Evolutionary conservation across 2,113 vertebrate genomes (phyloP).

Genomic region (Apteryx owenii): DNA sequence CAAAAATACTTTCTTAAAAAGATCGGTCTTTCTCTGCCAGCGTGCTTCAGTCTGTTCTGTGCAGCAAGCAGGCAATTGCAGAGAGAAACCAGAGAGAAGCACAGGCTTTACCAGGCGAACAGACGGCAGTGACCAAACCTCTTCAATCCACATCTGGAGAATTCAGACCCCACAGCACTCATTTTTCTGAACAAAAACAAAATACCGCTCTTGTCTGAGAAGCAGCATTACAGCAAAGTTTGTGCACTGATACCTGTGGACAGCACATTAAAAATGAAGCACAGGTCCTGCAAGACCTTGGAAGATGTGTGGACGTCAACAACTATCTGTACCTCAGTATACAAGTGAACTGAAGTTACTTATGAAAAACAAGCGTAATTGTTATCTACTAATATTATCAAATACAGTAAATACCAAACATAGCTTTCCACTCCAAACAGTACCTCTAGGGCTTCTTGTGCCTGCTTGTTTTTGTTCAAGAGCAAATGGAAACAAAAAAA

Average conservation of each 20-base stretch:
- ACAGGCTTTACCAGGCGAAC: background rate
- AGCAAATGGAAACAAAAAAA: background rate
- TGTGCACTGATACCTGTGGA: background rate
- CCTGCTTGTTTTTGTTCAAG: background rate
- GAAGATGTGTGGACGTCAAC: background rate
- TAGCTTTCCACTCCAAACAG: background rate
- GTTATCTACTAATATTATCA: background rate
- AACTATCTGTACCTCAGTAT: background rate
- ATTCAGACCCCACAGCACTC: background rate
- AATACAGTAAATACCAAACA: background rate
- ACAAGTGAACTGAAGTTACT: background rate
- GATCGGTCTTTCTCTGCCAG: background rate
- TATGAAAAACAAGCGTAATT: background rate
- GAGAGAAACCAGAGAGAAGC: background rate
- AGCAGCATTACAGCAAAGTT: background rate
- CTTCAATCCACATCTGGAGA: background rate
- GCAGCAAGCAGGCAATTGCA: background rate
- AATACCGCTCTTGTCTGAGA: background rate
- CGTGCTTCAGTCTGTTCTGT: background rate
- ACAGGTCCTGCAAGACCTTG: background rate
- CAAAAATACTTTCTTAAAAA: background rate
- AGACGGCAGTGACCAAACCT: background rate
- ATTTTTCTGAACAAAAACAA: background rate
- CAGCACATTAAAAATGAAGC: background rate
- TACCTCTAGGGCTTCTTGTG: background rate